Percentiles rank a stretch among this genome's conserved stretches.
Evolutionary conservation across 2,888 invertebrate species (phyloP).

Genomic region (Agriopis aurantiaria): DNA sequence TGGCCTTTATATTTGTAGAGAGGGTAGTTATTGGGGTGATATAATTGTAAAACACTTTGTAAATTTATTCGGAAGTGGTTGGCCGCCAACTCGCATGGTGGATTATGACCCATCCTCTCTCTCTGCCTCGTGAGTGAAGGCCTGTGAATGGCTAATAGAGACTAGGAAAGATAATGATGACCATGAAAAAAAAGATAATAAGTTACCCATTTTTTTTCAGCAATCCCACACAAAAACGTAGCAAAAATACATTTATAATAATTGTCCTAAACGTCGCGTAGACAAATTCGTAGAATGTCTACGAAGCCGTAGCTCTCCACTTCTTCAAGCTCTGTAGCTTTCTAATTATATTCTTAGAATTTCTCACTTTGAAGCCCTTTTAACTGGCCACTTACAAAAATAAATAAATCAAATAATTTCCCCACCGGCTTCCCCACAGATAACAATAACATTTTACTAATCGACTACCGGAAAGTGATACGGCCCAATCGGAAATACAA

Average conservation of each 20-base stretch:
- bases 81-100: too few relatives aligned
- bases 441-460: conserved; percentile 71
- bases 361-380: neutral
- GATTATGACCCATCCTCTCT: too few relatives aligned
- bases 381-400: conserved; percentile 62
- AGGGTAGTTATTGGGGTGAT: neutral
- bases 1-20: conserved; percentile 3
- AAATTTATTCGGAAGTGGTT: neutral
- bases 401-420: conserved; percentile 25
- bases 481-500: conserved; percentile 80
- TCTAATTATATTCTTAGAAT: neutral
- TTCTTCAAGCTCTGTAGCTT: too few relatives aligned
- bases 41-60: neutral
- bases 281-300: neutral
- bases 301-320: neutral
- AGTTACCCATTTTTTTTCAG: too few relatives aligned
- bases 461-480: conserved; percentile 72
- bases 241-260: too few relatives aligned
- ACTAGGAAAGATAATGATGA: too few relatives aligned
- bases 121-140: too few relatives aligned
- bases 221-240: too few relatives aligned
- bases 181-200: too few relatives aligned
- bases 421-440: conserved; percentile 49
- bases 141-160: too few relatives aligned
- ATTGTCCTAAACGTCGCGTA: neutral